Evolutionary conservation across 2,888 invertebrate genomes (phyloP).

Genomic region (Cephus spinipes): DNA sequence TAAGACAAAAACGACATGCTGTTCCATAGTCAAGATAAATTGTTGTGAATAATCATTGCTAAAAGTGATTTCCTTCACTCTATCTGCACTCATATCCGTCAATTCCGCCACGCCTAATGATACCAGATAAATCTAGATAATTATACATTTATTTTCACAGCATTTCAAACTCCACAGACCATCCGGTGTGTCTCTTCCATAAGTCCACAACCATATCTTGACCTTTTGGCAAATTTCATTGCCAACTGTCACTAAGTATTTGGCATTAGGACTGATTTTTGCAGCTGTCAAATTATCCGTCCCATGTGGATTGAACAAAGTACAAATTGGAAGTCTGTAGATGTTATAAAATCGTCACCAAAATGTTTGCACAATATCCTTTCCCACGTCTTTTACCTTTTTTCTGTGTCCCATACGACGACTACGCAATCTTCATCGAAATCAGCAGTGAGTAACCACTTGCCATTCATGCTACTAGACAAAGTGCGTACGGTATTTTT

Average conservation of each 20-base stretch:
- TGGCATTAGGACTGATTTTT: conserved; percentile 71
- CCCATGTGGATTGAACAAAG: conserved; percentile 71
- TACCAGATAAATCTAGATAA: not conserved
- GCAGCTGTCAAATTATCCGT: conserved; percentile 62
- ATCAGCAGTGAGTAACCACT: conserved; percentile 73
- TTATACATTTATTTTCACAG: not conserved
- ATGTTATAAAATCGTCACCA: conserved; percentile 8
- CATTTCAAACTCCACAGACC: conserved; percentile 59
- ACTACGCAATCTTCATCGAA: conserved; percentile 70
- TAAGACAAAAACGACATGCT: conserved; percentile 57
- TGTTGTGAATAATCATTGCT: conserved; percentile 62
- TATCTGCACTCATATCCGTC: conserved; percentile 26
- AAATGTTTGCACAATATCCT: conserved; percentile 2
- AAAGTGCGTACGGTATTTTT: conserved; percentile 69
- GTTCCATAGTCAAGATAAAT: conserved; percentile 65
- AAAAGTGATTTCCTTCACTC: conserved; percentile 58
- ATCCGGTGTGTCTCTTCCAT: conserved; percentile 68
- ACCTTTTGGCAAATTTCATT: conserved; percentile 67
- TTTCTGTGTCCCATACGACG: conserved; percentile 71
- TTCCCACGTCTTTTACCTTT: conserved; percentile 45
- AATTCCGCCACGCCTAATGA: conserved; percentile 37
- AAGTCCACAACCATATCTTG: conserved; percentile 75
- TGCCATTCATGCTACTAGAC: conserved; percentile 68
- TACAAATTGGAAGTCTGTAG: conserved; percentile 68
- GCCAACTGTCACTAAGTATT: conserved; percentile 71